These are phyloP conservation scores for Idaea dimidiata DNA, from an alignment of 2,888 invertebrate genomes.

Conservation along the genomic window DNA sequence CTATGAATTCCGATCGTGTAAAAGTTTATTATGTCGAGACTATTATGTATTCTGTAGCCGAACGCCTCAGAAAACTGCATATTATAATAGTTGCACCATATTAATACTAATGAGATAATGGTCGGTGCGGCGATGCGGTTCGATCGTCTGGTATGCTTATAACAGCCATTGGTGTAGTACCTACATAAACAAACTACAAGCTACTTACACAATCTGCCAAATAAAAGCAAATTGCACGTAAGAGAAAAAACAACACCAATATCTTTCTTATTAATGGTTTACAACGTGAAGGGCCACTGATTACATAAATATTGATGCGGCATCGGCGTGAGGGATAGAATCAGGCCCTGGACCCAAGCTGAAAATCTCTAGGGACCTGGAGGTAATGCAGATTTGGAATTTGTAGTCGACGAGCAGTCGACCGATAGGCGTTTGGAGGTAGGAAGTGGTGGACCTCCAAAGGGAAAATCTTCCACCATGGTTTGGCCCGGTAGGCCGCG, in stretches of 20 bases:
- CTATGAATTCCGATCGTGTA: too few species aligned
- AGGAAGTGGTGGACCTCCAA: too few species aligned
- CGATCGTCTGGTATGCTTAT: too few species aligned
- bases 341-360: neutral
- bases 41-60: too few species aligned
- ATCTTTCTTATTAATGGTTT: neutral
- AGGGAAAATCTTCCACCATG: too few species aligned
- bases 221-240: neutral
- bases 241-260: neutral
- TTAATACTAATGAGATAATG: too few species aligned
- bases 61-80: too few species aligned
- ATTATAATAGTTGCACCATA: too few species aligned
- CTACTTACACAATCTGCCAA: neutral
- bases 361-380: neutral
- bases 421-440: too few species aligned
- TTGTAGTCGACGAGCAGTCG: neutral
- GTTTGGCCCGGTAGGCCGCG: too few species aligned
- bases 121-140: too few species aligned
- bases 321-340: neutral
- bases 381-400: neutral
- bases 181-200: neutral
- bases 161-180: neutral
- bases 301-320: neutral
- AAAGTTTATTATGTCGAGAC: too few species aligned
- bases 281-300: neutral